A percentile compares a stretch with the other conserved stretches of the same genome.
These are phyloP conservation scores for Watersipora subatra DNA, from an alignment of 1,140 invertebrate genomes.

Conservation along the genomic window DNA sequence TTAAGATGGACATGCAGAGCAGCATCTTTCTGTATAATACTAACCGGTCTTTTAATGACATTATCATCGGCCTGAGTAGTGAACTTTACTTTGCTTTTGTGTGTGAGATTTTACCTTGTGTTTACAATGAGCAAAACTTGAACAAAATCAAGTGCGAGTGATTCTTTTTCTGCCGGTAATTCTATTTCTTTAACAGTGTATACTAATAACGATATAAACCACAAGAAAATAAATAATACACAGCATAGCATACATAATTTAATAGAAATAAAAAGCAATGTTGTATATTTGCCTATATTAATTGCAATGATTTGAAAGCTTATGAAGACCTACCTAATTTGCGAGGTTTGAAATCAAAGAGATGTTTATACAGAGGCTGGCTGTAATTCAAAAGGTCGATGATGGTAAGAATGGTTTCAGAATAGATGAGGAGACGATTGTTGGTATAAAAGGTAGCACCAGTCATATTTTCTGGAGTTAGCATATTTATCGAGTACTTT, in stretches of 20 bases:
- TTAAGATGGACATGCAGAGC: too few relatives aligned
- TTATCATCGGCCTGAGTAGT: too few relatives aligned
- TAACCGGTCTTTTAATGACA: too few relatives aligned
- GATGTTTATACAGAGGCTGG: background rate
- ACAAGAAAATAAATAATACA: background rate
- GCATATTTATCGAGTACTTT: background rate
- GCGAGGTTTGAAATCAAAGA: background rate
- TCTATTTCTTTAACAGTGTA: too few relatives aligned
- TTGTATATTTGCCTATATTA: background rate
- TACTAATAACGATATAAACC: background rate
- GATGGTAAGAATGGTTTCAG: background rate
- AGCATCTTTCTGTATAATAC: too few relatives aligned
- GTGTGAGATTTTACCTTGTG: too few relatives aligned
- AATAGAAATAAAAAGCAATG: background rate
- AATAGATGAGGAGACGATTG: background rate
- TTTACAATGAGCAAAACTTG: too few relatives aligned
- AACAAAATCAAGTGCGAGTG: too few relatives aligned
- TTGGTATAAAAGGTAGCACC: background rate
- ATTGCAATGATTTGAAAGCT: background rate
- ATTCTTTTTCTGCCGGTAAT: too few relatives aligned
- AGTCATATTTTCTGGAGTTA: background rate
- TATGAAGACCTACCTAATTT: background rate
- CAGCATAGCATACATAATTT: background rate
- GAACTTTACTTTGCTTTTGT: too few relatives aligned
- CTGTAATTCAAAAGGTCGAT: background rate